Evolutionary conservation across 2,113 vertebrate genomes (phyloP).

Genomic region (Dicaeum eximium): DNA sequence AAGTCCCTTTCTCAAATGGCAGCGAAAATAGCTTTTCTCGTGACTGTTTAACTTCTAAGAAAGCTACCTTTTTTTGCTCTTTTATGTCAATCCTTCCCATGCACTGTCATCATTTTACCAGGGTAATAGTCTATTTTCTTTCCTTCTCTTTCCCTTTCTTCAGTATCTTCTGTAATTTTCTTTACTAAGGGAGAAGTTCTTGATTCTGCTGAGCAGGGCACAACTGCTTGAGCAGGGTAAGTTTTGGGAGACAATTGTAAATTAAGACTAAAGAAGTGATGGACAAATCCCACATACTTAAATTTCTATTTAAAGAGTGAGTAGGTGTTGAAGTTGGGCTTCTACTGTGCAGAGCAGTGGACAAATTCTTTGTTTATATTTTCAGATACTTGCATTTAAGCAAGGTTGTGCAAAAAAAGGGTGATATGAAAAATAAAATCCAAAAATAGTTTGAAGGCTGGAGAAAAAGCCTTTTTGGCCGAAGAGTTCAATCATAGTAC

Average conservation of each 20-base stretch:
- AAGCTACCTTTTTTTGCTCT: constrained; percentile 46
- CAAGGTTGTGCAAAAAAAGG: neutral
- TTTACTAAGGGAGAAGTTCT: neutral
- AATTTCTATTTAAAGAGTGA: neutral
- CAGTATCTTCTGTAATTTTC: neutral
- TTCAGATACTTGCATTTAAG: neutral
- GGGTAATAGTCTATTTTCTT: constrained; percentile 39
- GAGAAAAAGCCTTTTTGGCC: neutral
- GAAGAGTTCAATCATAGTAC: neutral
- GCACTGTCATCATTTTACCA: constrained; percentile 57
- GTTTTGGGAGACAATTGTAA: neutral
- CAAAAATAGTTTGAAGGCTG: neutral
- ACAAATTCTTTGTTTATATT: neutral
- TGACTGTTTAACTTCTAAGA: constrained; percentile 57
- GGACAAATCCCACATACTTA: neutral
- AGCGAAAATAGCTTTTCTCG: constrained; percentile 64
- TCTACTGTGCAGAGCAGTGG: neutral
- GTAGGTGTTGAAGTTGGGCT: neutral
- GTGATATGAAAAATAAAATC: neutral
- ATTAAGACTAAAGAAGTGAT: neutral
- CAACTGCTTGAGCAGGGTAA: neutral
- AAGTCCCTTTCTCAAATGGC: constrained; percentile 42
- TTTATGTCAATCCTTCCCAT: constrained; percentile 59
- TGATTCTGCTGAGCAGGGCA: neutral
- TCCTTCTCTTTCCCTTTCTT: constrained; percentile 1